A percentile compares a stretch with the other conserved stretches of the same genome.
phyloP scores from a whole-genome alignment of 2,797 vertebrate species.

The Tinamus major region DNA sequence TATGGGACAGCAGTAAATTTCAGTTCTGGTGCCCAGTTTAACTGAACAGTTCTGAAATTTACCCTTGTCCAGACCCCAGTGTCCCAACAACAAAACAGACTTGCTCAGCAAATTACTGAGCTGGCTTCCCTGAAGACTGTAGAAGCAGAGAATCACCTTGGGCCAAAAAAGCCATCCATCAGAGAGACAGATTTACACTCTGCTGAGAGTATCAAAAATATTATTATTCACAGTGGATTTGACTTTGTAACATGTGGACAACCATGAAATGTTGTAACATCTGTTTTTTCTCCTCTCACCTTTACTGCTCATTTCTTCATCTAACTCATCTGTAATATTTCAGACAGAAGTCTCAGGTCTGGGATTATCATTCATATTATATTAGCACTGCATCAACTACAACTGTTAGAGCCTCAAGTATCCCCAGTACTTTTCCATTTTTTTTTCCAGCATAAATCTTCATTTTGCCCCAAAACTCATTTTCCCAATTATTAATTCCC shows the following conservation, averaged over 20 bases:
- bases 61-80: background rate
- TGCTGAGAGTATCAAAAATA: background rate
- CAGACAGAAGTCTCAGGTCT: background rate
- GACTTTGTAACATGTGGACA: background rate
- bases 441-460: background rate
- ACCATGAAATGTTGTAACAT: background rate
- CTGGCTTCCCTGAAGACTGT: accelerated
- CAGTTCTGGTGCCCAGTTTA: background rate
- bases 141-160: background rate
- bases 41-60: background rate
- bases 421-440: background rate
- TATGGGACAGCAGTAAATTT: background rate
- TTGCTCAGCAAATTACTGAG: background rate
- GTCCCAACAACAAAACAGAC: background rate
- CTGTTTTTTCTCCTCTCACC: background rate
- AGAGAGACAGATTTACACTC: background rate
- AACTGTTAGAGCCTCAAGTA: background rate
- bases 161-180: background rate
- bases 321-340: background rate
- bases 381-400: background rate
- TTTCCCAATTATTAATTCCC: background rate
- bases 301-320: background rate
- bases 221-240: background rate
- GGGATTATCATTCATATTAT: background rate
- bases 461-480: background rate